These are phyloP conservation scores for Caranx ignobilis DNA, from an alignment of 2,113 vertebrate species.

Conservation along the genomic window DNA sequence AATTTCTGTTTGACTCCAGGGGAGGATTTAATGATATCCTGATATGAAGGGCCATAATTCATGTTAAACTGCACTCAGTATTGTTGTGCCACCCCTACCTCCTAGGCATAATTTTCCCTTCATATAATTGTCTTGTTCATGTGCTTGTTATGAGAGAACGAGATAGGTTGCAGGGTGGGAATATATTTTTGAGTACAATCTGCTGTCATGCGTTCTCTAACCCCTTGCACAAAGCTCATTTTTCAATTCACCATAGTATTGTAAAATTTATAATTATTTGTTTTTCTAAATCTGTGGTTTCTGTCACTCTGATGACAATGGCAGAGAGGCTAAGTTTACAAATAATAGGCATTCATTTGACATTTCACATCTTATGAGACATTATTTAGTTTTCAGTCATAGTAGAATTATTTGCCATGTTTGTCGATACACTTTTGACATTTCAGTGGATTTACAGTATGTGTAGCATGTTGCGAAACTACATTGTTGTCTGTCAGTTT, in stretches of 20 bases:
- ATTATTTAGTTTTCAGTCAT: constrained; percentile 13
- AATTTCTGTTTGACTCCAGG: constrained; percentile 73
- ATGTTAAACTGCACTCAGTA: constrained; percentile 67
- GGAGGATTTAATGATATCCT: constrained; percentile 78
- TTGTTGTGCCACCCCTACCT: constrained; percentile 50
- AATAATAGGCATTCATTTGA: background rate
- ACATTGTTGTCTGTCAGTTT: background rate
- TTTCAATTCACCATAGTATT: background rate
- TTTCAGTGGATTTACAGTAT: constrained; percentile 7
- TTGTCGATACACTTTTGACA: constrained; percentile 30
- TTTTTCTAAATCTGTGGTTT: background rate
- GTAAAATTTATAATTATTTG: background rate
- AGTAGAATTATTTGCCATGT: background rate
- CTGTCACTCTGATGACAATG: background rate
- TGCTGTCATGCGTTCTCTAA: constrained; percentile 6
- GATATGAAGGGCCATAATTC: constrained; percentile 74
- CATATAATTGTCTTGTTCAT: constrained; percentile 63
- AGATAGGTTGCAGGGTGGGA: background rate
- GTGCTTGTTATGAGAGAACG: constrained; percentile 47
- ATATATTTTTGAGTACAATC: constrained; percentile 11
- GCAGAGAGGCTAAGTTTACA: background rate
- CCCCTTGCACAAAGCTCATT: background rate
- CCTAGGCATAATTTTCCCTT: constrained; percentile 65
- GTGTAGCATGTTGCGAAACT: background rate
- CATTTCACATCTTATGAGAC: constrained; percentile 12